Evolutionary conservation across 2,797 vertebrate genomes (phyloP).

Genomic region (Acanthornis magna): DNA sequence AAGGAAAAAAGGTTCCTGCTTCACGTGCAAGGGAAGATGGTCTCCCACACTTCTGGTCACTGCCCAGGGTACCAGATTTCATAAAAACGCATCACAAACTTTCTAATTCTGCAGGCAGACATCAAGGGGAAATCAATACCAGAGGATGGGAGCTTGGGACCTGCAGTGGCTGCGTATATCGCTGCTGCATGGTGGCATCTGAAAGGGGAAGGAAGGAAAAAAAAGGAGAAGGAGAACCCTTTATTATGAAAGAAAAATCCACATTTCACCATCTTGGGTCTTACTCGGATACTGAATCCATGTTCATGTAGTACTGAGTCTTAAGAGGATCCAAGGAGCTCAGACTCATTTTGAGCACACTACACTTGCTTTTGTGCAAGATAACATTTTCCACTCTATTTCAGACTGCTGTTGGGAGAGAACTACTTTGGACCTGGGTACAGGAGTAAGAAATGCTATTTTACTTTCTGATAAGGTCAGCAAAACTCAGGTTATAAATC

Average conservation of each 20-base stretch:
- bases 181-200: neutral
- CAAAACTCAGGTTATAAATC: neutral
- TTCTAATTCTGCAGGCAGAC: neutral
- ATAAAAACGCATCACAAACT: neutral
- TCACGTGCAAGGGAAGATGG: neutral
- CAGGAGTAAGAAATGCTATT: neutral
- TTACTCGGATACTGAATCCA: neutral
- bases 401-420: neutral
- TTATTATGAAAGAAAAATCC: neutral
- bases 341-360: neutral
- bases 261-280: neutral
- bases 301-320: neutral
- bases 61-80: neutral
- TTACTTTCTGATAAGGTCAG: neutral
- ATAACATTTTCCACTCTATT: neutral
- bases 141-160: neutral
- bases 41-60: neutral
- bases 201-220: neutral
- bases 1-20: neutral
- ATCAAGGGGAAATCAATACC: neutral
- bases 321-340: neutral
- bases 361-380: neutral
- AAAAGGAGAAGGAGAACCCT: neutral
- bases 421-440: neutral
- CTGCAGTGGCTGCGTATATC: fast-evolving